phyloP scores from a whole-genome alignment of 1,140 invertebrate genomes.

The Drosophila carrolli region DNA sequence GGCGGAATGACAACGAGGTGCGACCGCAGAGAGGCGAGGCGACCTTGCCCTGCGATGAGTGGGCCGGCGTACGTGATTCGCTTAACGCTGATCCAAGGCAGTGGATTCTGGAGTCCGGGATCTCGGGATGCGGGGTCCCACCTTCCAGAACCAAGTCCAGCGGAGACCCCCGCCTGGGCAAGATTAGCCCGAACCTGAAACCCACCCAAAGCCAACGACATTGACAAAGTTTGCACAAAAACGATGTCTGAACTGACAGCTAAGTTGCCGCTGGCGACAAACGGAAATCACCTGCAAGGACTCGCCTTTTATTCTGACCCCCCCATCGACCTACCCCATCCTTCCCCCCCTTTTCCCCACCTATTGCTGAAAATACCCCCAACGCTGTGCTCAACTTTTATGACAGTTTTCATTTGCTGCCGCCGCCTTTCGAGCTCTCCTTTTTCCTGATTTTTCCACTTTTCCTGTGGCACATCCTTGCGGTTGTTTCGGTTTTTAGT shows the following conservation, averaged over 20 bases:
- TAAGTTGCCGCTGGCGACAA: conserved; percentile 56
- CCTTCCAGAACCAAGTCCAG: background rate
- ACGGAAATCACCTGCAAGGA: conserved; percentile 65
- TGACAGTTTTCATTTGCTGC: conserved; percentile 57
- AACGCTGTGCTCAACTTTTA: conserved; percentile 53
- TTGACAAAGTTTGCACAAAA: conserved; percentile 61
- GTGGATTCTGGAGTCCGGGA: too few relatives aligned
- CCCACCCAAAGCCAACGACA: conserved; percentile 20
- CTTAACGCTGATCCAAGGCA: conserved; percentile 31
- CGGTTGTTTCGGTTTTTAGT: conserved; percentile 61
- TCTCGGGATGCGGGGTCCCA: too few relatives aligned
- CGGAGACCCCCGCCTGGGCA: conserved; percentile 2
- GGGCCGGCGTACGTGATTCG: conserved; percentile 59
- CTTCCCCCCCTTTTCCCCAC: too few relatives aligned
- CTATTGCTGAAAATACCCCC: conserved; percentile 45
- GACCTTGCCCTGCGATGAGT: conserved; percentile 35
- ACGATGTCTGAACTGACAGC: conserved; percentile 49
- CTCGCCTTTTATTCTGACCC: background rate
- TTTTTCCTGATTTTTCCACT: background rate
- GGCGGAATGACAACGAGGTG: conserved; percentile 55
- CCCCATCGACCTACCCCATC: too few relatives aligned
- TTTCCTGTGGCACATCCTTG: conserved; percentile 13
- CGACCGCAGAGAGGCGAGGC: conserved; percentile 3
- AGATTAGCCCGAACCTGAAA: conserved; percentile 54
- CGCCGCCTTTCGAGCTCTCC: too few relatives aligned